phyloP scores from a whole-genome alignment of 2,113 vertebrate genomes.

The Dromas ardeola region DNA sequence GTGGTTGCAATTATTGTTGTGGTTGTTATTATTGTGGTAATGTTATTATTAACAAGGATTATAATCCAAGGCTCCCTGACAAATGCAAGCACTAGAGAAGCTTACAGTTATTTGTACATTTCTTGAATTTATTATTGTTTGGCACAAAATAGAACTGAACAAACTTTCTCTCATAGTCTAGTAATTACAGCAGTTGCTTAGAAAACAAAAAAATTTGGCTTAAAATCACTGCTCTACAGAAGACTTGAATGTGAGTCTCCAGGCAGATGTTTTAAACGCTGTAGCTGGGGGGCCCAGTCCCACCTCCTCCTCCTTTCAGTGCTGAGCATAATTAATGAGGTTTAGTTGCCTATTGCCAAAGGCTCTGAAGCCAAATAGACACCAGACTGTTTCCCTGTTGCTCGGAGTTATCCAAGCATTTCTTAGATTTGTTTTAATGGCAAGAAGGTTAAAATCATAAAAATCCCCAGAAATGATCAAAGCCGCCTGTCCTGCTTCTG shows the following conservation, averaged over 20 bases:
- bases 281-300: neutral
- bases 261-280: neutral
- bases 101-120: neutral
- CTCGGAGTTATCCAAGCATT: neutral
- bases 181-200: neutral
- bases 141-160: neutral
- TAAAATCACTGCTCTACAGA: neutral
- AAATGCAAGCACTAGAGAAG: neutral
- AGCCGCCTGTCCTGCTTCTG: neutral
- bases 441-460: neutral
- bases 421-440: neutral
- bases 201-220: neutral
- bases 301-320: neutral
- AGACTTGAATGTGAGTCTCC: neutral
- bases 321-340: neutral
- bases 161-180: neutral
- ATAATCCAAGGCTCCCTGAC: neutral
- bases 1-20: neutral
- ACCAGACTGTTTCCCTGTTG: neutral
- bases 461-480: neutral
- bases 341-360: neutral
- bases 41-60: neutral
- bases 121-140: neutral
- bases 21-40: neutral
- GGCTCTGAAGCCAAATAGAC: neutral